Evolutionary conservation across 2,888 invertebrate genomes (phyloP).

Genomic region (Spilosoma lubricipeda): DNA sequence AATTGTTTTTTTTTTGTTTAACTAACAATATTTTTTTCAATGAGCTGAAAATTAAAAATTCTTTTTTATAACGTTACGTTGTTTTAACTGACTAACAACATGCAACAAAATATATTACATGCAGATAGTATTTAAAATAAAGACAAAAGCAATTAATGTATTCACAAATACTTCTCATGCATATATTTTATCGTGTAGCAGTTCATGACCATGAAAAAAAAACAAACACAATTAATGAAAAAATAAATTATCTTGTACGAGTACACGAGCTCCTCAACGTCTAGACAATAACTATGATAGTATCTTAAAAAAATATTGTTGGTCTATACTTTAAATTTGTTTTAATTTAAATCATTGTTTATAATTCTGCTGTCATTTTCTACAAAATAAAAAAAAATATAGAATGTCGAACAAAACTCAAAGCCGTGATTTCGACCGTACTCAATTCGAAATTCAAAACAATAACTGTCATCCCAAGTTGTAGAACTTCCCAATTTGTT

Average conservation of each 20-base stretch:
- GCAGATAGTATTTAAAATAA: not conserved
- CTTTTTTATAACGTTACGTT: not conserved
- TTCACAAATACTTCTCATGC: not conserved
- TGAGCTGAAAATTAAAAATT: not conserved
- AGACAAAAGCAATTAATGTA: not conserved
- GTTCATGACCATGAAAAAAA: conserved; percentile 1
- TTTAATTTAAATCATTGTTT: not conserved
- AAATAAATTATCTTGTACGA: not conserved
- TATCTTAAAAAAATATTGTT: not conserved
- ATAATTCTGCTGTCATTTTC: not conserved
- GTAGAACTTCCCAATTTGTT: conserved; percentile 55
- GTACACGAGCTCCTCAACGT: not conserved
- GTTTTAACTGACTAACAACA: not conserved
- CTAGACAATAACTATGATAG: not conserved
- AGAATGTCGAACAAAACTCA: not conserved
- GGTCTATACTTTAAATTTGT: not conserved
- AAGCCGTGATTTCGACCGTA: not conserved
- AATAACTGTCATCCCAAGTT: conserved; percentile 13
- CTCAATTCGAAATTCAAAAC: conserved; percentile 4
- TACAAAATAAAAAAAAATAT: not conserved
- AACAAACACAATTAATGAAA: not conserved
- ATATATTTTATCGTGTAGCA: not conserved
- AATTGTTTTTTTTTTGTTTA: not conserved
- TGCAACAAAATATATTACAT: not conserved
- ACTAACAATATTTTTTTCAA: not conserved